Percentiles rank a stretch among this genome's conserved stretches.
phyloP scores from a whole-genome alignment of 1,140 invertebrate species.

The Contarinia nasturtii region DNA sequence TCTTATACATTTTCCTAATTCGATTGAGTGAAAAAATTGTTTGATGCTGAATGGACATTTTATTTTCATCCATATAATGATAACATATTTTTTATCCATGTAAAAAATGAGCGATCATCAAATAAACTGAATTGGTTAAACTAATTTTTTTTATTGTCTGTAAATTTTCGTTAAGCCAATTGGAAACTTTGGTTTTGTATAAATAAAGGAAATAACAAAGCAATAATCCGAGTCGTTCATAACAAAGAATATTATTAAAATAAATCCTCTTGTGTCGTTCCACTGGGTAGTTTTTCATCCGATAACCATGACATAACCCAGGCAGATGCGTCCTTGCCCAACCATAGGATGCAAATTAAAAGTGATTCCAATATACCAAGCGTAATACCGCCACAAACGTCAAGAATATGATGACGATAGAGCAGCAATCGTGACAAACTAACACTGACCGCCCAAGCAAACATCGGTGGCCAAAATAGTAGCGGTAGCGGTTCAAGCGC shows the following conservation, averaged over 20 bases:
- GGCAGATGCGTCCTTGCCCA: slow-evolving; percentile 30
- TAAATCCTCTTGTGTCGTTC: slow-evolving; percentile 9
- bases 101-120: too few relatives aligned
- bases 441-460: slow-evolving; percentile 56
- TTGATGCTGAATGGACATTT: too few relatives aligned
- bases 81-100: too few relatives aligned
- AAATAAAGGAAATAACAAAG: too few relatives aligned
- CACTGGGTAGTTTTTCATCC: slow-evolving; percentile 33
- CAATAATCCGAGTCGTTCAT: too few relatives aligned
- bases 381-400: slow-evolving; percentile 55
- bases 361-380: slow-evolving; percentile 58
- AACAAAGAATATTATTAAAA: neutral
- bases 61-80: too few relatives aligned
- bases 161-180: too few relatives aligned
- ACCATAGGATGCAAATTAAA: slow-evolving; percentile 45
- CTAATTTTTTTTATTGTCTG: too few relatives aligned
- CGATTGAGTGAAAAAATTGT: too few relatives aligned
- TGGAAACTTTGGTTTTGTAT: too few relatives aligned
- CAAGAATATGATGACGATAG: slow-evolving; percentile 70
- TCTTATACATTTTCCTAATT: too few relatives aligned
- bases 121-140: too few relatives aligned
- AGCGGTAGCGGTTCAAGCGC: slow-evolving; percentile 37
- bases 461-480: slow-evolving; percentile 36
- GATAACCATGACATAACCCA: slow-evolving; percentile 29
- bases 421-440: slow-evolving; percentile 48